Percentiles rank a stretch among this genome's conserved stretches.
Conservation (phyloP, 2,888 invertebrate genomes). For the Dicyrtoma fusca region DNA sequence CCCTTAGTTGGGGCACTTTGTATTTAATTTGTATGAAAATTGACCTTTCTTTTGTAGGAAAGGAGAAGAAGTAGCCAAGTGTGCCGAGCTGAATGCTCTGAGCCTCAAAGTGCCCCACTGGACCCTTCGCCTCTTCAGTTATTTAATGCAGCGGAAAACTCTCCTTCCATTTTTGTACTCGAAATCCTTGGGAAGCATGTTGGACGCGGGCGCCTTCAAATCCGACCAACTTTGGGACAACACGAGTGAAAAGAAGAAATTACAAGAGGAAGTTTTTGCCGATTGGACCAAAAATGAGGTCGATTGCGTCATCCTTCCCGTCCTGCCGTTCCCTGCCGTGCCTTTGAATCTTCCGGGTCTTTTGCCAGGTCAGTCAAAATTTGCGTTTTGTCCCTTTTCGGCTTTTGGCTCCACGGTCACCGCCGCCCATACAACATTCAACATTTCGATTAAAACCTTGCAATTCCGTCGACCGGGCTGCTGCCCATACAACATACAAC, state of each 20-base stretch:
- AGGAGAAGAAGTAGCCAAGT: constrained; percentile 51
- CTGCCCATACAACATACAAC: too few species aligned
- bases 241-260: constrained; percentile 42
- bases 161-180: constrained; percentile 22
- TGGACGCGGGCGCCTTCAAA: constrained; percentile 46
- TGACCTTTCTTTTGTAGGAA: constrained; percentile 44
- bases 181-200: constrained; percentile 26
- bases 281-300: constrained; percentile 49
- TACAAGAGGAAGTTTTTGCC: constrained; percentile 44
- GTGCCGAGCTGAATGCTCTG: constrained; percentile 46
- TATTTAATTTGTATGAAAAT: too few species aligned
- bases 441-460: too few species aligned
- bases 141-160: constrained; percentile 42
- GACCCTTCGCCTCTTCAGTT: constrained; percentile 41
- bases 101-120: constrained; percentile 41
- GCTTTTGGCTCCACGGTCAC: too few species aligned
- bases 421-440: too few species aligned
- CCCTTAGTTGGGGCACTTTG: not conserved
- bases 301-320: constrained; percentile 50
- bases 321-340: constrained; percentile 53
- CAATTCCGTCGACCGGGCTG: too few species aligned
- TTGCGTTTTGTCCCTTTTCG: too few species aligned
- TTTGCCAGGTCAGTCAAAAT: constrained; percentile 47
- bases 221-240: constrained; percentile 53
- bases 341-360: constrained; percentile 50